phyloP scores from a whole-genome alignment of 2,888 invertebrate species.

The Synergus umbraculus region DNA sequence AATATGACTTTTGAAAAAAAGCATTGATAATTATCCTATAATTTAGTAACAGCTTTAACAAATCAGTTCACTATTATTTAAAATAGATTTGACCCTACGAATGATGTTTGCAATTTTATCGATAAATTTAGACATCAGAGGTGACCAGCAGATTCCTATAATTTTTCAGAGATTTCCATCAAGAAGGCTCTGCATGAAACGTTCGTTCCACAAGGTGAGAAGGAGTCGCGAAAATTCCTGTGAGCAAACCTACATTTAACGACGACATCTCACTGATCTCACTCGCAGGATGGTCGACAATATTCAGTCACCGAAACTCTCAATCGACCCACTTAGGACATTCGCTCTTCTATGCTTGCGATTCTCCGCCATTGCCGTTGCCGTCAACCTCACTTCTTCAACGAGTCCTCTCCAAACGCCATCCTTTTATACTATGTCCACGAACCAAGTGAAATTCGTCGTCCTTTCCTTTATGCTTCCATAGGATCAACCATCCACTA shows the following conservation, averaged over 20 bases:
- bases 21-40: too few species aligned
- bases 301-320: background rate
- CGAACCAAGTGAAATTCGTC: constrained; percentile 1
- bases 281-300: constrained; percentile 16
- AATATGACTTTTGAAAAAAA: too few species aligned
- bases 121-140: background rate
- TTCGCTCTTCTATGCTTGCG: background rate
- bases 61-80: too few species aligned
- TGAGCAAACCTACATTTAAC: constrained; percentile 34
- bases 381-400: constrained; percentile 7
- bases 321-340: background rate
- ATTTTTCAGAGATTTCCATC: constrained; percentile 38
- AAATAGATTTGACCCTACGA: too few species aligned
- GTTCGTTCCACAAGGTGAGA: constrained; percentile 22
- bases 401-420: constrained; percentile 7
- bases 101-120: too few species aligned
- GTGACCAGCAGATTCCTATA: background rate
- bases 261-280: constrained; percentile 14
- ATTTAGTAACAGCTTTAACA: too few species aligned
- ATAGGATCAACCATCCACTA: background rate
- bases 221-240: constrained; percentile 32
- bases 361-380: background rate
- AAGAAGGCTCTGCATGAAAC: constrained; percentile 29
- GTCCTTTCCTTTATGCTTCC: background rate
- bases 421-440: constrained; percentile 12